Percentiles rank a stretch among this genome's conserved stretches.
Evolutionary conservation across 2,888 invertebrate genomes (phyloP).

Genomic region (Spilosoma lubricipeda): DNA sequence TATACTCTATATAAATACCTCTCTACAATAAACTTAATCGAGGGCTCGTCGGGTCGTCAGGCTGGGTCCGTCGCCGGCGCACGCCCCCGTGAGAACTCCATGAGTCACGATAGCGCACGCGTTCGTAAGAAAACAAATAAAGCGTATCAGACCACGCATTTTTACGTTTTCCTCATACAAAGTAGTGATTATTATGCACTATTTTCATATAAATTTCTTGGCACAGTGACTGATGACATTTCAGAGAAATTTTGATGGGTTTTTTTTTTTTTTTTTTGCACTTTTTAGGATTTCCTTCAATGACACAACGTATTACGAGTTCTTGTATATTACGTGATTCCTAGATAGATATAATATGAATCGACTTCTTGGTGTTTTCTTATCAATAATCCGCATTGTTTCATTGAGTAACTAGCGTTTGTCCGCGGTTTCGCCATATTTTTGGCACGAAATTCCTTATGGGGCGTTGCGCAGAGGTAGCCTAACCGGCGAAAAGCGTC

Average conservation of each 20-base stretch:
- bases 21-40: conserved; percentile 28
- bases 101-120: conserved; percentile 30
- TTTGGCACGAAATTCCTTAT: too few species aligned
- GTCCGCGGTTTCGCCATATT: too few species aligned
- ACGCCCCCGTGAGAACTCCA: conserved; percentile 33
- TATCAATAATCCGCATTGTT: conserved; percentile 7
- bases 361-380: neutral
- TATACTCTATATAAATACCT: neutral
- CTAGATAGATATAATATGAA: conserved; percentile 1
- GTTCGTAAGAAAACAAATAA: conserved; percentile 29
- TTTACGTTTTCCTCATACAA: conserved; percentile 35
- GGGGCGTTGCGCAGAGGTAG: too few species aligned
- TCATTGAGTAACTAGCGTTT: neutral
- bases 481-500: too few species aligned
- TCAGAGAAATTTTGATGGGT: conserved; percentile 14
- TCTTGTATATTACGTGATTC: neutral
- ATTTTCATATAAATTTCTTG: conserved; percentile 13
- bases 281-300: conserved; percentile 7
- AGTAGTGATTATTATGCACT: conserved; percentile 13
- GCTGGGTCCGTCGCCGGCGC: conserved; percentile 25
- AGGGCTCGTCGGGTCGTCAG: conserved; percentile 24
- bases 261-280: neutral
- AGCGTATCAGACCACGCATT: conserved; percentile 19
- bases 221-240: conserved; percentile 8
- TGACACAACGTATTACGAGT: neutral